These are phyloP conservation scores for Pteromalus puparum DNA, from an alignment of 1,140 invertebrate genomes.

Conservation along the genomic window DNA sequence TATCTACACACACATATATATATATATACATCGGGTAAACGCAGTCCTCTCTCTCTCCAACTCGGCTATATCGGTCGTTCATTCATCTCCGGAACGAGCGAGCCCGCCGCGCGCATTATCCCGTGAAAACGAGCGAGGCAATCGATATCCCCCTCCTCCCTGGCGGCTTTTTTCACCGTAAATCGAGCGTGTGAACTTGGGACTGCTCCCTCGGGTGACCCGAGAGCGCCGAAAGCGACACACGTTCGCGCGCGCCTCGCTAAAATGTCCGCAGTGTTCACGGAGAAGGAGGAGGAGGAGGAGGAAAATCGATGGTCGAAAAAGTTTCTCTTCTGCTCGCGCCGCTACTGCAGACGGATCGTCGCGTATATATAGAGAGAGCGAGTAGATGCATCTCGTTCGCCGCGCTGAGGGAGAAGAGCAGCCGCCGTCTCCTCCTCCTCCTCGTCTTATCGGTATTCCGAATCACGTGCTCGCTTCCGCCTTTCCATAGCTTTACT, in stretches of 20 bases:
- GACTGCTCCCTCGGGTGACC: constrained; percentile 62
- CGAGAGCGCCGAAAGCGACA: constrained; percentile 20
- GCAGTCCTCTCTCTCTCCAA: neutral
- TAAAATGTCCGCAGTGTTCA: constrained; percentile 29
- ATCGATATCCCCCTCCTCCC: constrained; percentile 41
- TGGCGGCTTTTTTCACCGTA: constrained; percentile 53
- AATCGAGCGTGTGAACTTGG: constrained; percentile 63
- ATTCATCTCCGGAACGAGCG: constrained; percentile 50
- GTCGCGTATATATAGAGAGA: neutral
- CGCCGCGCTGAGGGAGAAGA: neutral
- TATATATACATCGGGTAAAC: neutral
- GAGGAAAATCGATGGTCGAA: constrained; percentile 65
- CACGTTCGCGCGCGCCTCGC: neutral
- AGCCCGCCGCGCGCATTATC: constrained; percentile 48
- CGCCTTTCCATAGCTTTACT: constrained; percentile 22
- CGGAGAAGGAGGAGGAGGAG: neutral
- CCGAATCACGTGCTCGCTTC: constrained; percentile 1
- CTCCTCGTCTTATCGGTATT: constrained; percentile 34
- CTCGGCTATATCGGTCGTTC: constrained; percentile 7
- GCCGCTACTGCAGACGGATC: constrained; percentile 15
- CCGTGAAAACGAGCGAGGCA: constrained; percentile 38
- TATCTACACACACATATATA: too few relatives aligned
- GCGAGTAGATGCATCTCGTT: constrained; percentile 14
- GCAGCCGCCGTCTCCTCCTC: neutral
- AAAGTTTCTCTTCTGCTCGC: constrained; percentile 62